Evolutionary conservation across 2,113 vertebrate genomes (phyloP).

Genomic region (Rhea pennata): DNA sequence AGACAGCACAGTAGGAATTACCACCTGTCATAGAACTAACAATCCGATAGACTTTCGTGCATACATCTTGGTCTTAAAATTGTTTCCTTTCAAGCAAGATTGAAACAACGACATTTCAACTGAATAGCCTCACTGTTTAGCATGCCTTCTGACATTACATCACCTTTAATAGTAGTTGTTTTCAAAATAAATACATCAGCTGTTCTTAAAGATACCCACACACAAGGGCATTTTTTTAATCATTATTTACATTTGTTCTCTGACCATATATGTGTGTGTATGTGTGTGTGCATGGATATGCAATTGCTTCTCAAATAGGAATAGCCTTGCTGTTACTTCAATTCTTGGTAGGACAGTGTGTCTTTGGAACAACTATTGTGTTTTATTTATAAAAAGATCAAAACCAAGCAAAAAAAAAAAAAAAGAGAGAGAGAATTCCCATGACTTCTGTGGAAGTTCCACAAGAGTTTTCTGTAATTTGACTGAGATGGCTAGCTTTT

Average conservation of each 20-base stretch:
- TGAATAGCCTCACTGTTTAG: background rate
- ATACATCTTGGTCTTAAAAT: background rate
- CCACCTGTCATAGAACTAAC: background rate
- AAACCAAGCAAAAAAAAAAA: background rate
- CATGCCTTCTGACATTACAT: background rate
- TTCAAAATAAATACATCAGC: background rate
- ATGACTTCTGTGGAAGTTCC: background rate
- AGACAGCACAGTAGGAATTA: background rate
- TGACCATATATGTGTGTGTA: rapidly evolving
- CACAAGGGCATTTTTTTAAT: background rate
- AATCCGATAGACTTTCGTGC: background rate
- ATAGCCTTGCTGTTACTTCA: background rate
- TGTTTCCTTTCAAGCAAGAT: background rate
- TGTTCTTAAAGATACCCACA: background rate
- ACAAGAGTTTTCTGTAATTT: background rate
- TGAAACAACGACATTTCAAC: background rate
- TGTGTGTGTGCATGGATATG: background rate
- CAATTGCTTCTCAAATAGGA: background rate
- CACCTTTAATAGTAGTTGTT: background rate
- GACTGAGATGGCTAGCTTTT: background rate
- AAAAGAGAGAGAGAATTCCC: background rate
- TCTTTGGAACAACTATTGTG: background rate
- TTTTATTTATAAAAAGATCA: background rate
- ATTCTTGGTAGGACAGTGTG: background rate
- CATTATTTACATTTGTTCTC: background rate